phyloP scores from a whole-genome alignment of 2,113 vertebrate genomes.

The Lontra canadensis region DNA sequence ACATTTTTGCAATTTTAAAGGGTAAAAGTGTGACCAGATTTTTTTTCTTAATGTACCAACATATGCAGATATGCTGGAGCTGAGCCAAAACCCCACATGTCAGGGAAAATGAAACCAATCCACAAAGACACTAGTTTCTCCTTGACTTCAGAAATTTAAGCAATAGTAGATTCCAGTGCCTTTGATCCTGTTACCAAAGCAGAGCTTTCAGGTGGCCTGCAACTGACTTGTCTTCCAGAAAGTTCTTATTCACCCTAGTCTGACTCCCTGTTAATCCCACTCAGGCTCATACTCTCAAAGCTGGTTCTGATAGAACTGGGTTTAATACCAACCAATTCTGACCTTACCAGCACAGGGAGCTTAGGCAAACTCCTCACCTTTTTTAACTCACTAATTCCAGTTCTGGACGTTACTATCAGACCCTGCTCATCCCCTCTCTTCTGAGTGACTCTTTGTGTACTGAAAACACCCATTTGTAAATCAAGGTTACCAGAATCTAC shows the following conservation, averaged over 20 bases:
- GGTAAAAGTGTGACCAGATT: not conserved
- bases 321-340: not conserved
- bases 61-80: not conserved
- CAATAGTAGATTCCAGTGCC: not conserved
- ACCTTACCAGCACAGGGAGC: not conserved
- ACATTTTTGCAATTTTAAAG: conserved; percentile 39
- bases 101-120: not conserved
- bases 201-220: not conserved
- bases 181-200: not conserved
- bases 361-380: not conserved
- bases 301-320: not conserved
- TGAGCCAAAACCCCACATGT: not conserved
- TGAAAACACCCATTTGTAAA: not conserved
- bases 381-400: not conserved
- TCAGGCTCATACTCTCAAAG: not conserved
- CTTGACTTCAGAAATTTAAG: conserved; percentile 1
- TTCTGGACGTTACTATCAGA: not conserved
- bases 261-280: not conserved
- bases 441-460: not conserved
- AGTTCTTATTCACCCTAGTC: not conserved
- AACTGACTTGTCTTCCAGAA: not conserved
- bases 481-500: not conserved
- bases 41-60: not conserved
- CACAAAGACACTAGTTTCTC: not conserved
- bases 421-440: not conserved